Base-by-base conservation (phyloP, 2,113 vertebrate genomes). In the Bubo scandiacus region DNA sequence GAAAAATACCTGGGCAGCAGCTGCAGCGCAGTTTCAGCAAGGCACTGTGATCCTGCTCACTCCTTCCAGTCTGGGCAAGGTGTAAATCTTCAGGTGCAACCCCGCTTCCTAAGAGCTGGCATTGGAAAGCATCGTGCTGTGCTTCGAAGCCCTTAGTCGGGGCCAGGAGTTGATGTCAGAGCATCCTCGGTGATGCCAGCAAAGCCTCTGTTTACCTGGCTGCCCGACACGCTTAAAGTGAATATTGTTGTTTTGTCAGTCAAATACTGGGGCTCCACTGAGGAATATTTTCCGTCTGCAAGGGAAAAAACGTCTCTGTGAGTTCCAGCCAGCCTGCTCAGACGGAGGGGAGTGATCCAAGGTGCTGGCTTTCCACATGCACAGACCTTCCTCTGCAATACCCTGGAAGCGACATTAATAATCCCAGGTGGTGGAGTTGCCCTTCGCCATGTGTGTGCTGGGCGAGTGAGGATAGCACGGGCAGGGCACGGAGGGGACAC, bases 201-300 rank as follows among this genome's bases (percentile, higher is more conserved):
- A 72, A 7, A 82, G 51, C 91, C 73, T 83, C 92, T 95, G 66
- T 95, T 97, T 95, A 96, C 94, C 96, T 95, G 95, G 81, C 96
- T 96, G 94, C 96, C 94, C 54, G 68, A 91, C 71, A 40, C 43
- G 30, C 89, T 84, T 45, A 81, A 68, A 95, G 94, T 80, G 90
- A 95, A 70, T 84, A 82, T 96, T 96, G 55, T 92, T 97, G 90
- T 96, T 96, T 89, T 82, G 81, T 82, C 94, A 88, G 83, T 94
- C 93, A 88, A 97, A 96, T 79, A 61, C 96, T 23, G 84, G 94
- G 96, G 89, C 92, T 96, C 78, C 42, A 5, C 72, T 96, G 97
- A 96, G 95, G 97, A 97, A 93, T 92, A 97, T 97, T 98, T 98
- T 97, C 91, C 30, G 3, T 96, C 94, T 92, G 82, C 91, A n/a